phyloP scores from a whole-genome alignment of 2,888 invertebrate species.

The Pristionchus fissidentatus region DNA sequence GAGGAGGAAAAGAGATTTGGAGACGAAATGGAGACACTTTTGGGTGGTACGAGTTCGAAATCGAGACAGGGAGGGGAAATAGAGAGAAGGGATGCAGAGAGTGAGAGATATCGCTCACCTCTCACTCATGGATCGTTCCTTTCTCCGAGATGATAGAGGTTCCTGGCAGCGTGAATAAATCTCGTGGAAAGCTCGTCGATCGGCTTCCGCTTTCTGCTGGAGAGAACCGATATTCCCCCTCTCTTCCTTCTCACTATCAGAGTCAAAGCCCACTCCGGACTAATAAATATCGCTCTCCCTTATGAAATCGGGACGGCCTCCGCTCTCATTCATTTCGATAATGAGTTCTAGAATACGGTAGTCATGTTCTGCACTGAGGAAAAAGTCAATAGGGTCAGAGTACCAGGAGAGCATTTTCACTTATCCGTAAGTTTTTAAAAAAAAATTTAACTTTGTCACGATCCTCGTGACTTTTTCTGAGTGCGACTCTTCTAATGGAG shows the following conservation, averaged over 20 bases:
- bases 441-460: not conserved
- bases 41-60: not conserved
- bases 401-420: not conserved
- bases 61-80: not conserved
- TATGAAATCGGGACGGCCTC: not conserved
- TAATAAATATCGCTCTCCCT: not conserved
- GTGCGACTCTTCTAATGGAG: not conserved
- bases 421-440: not conserved
- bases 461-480: not conserved
- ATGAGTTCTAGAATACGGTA: not conserved
- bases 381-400: not conserved
- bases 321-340: not conserved
- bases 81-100: not conserved
- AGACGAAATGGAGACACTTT: not conserved
- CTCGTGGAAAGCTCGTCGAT: slow-evolving; percentile 37
- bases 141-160: slow-evolving; percentile 8
- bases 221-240: not conserved
- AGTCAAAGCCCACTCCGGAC: slow-evolving; percentile 1
- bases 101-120: not conserved
- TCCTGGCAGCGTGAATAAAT: slow-evolving; percentile 43
- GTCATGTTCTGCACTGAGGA: not conserved
- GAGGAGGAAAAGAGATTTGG: slow-evolving; percentile 10
- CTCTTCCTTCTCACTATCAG: not conserved
- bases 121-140: slow-evolving; percentile 35
- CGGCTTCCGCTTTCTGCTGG: slow-evolving; percentile 28